Evolutionary conservation across 2,797 vertebrate species (phyloP).

Genomic region (Darevskia mixta): DNA sequence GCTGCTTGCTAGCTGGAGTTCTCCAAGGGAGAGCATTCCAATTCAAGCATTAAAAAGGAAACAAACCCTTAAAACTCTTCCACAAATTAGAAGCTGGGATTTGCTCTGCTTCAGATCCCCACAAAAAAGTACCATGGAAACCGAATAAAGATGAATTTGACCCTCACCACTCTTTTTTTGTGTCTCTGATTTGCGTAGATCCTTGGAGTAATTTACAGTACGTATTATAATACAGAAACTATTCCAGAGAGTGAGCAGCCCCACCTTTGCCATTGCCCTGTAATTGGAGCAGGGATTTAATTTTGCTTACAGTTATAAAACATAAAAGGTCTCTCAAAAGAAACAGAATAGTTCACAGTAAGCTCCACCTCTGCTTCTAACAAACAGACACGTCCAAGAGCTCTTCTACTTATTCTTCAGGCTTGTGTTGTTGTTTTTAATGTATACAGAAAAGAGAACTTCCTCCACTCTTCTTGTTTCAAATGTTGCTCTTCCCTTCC

Average conservation of each 20-base stretch:
- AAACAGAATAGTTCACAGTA: slow-evolving; percentile 5
- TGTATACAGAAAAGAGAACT: neutral
- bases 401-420: neutral
- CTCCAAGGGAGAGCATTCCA: slow-evolving; percentile 16
- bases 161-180: neutral
- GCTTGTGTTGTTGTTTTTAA: too few species aligned
- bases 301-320: neutral
- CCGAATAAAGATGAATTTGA: slow-evolving; percentile 11
- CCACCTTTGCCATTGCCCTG: neutral
- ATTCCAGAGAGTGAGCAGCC: neutral
- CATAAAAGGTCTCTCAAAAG: neutral
- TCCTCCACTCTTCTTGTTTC: neutral
- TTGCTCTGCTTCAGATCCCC: neutral
- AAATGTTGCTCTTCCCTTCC: neutral
- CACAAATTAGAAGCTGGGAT: slow-evolving; percentile 18
- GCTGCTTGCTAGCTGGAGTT: slow-evolving; percentile 1
- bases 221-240: neutral
- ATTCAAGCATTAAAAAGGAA: slow-evolving; percentile 23
- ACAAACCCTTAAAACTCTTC: slow-evolving; percentile 27
- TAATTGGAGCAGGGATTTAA: neutral
- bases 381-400: neutral
- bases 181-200: neutral
- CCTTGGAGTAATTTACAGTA: neutral
- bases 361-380: neutral
- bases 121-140: neutral